Percentiles rank a stretch among this genome's conserved stretches.
Evolutionary conservation across 2,113 vertebrate species (phyloP).

Genomic region (Orycteropus afer): DNA sequence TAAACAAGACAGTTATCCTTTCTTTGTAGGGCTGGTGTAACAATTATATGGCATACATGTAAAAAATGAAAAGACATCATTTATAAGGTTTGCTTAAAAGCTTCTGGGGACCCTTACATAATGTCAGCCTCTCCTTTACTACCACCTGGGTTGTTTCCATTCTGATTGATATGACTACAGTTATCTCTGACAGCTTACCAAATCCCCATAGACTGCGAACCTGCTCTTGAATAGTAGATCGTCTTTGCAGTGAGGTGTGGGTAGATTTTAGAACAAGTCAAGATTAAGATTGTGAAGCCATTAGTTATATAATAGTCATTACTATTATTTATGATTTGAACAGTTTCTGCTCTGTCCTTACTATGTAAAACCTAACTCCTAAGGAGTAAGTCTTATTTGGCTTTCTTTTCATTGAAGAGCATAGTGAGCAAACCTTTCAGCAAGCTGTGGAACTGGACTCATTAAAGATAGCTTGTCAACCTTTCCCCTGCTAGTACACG

Average conservation of each 20-base stretch:
- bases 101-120: background rate
- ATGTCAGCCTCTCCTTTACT: background rate
- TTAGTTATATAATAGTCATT: background rate
- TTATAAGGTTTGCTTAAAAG: background rate
- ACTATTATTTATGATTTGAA: constrained; percentile 41
- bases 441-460: background rate
- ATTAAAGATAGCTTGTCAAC: constrained; percentile 30
- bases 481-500: background rate
- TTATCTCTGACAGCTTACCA: background rate
- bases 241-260: background rate
- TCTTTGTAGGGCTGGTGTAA: background rate
- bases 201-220: background rate
- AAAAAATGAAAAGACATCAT: background rate
- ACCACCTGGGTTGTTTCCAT: background rate
- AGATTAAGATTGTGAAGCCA: background rate
- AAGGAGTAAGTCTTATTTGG: background rate
- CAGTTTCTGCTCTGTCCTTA: constrained; percentile 26
- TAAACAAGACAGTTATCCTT: background rate
- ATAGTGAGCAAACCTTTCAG: background rate
- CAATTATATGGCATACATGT: background rate
- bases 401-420: constrained; percentile 15
- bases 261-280: constrained; percentile 41
- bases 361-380: background rate
- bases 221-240: background rate
- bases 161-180: background rate